Evolutionary conservation across 2,113 vertebrate species (phyloP).

Genomic region (Poeciliopsis retropinna): DNA sequence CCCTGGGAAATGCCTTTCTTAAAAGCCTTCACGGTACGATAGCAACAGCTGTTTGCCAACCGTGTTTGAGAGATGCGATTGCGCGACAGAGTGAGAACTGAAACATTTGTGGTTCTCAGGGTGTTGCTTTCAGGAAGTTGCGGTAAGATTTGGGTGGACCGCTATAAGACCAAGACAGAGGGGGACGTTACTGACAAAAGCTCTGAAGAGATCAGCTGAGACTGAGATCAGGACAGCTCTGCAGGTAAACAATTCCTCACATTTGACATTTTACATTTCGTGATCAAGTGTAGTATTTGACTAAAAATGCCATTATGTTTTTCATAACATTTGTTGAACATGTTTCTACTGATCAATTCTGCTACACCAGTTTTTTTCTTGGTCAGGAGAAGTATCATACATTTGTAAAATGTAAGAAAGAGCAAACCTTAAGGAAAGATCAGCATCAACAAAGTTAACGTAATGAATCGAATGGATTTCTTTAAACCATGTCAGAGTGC

Average conservation of each 20-base stretch:
- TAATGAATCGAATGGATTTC: too few relatives aligned
- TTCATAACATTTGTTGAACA: too few relatives aligned
- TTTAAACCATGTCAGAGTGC: too few relatives aligned
- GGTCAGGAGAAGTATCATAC: too few relatives aligned
- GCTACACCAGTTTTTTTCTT: too few relatives aligned
- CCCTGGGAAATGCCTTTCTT: too few relatives aligned
- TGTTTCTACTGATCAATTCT: too few relatives aligned
- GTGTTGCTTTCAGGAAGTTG: slow-evolving; percentile 61
- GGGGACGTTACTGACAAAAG: slow-evolving; percentile 4
- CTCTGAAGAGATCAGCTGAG: background rate
- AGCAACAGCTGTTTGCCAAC: slow-evolving; percentile 19
- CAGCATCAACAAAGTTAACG: too few relatives aligned
- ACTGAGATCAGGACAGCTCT: background rate
- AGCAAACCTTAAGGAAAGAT: too few relatives aligned
- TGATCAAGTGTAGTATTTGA: background rate
- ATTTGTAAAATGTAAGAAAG: too few relatives aligned
- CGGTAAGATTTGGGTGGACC: slow-evolving; percentile 23
- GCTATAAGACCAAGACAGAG: background rate
- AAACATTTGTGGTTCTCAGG: slow-evolving; percentile 20
- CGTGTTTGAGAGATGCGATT: background rate
- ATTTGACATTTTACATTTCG: background rate
- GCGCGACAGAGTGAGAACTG: background rate
- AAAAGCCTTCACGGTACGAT: background rate
- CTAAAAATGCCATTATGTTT: too few relatives aligned
- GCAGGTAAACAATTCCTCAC: slow-evolving; percentile 41